A percentile compares a stretch with the other conserved stretches of the same genome.
phyloP scores from a whole-genome alignment of 92 coral and sea anemone genomes.

The Siderastrea radians region DNA sequence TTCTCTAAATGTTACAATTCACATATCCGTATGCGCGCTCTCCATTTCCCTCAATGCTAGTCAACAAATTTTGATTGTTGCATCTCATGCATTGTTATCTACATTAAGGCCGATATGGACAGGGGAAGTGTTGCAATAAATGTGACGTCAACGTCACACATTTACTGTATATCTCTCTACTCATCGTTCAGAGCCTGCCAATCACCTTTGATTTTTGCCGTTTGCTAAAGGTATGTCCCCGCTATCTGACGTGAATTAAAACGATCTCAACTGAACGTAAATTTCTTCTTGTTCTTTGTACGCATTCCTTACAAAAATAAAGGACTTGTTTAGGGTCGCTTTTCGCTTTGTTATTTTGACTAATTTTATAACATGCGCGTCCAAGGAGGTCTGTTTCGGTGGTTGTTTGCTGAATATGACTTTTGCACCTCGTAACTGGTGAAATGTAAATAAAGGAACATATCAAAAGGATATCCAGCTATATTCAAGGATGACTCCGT shows the following conservation, averaged over 20 bases:
- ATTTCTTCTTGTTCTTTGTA: conserved; percentile 68
- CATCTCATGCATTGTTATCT: no score
- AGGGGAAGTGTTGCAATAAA: no score
- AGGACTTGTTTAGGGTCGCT: conserved; percentile 90
- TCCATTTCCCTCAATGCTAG: no score
- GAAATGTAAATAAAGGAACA: background rate
- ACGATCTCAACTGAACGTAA: conserved; percentile 77
- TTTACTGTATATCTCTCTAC: conserved; percentile 23
- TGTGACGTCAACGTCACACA: conserved; percentile 30
- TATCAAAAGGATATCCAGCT: no score
- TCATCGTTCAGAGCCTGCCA: conserved; percentile 28
- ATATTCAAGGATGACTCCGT: no score
- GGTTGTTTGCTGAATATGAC: conserved; percentile 20
- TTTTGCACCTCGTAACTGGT: background rate
- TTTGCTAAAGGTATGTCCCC: conserved; percentile 73
- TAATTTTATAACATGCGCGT: conserved; percentile 86
- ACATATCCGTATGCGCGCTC: no score
- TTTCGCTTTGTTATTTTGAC: conserved; percentile 86
- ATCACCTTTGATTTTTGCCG: conserved; percentile 76
- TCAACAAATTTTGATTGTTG: no score
- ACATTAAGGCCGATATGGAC: no score
- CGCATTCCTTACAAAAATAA: conserved; percentile 94
- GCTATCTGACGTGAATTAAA: conserved; percentile 90
- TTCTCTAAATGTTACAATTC: no score
- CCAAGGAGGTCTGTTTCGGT: conserved; percentile 38